Evolutionary conservation across 2,797 vertebrate genomes (phyloP).

Genomic region (Echeneis naucrates): DNA sequence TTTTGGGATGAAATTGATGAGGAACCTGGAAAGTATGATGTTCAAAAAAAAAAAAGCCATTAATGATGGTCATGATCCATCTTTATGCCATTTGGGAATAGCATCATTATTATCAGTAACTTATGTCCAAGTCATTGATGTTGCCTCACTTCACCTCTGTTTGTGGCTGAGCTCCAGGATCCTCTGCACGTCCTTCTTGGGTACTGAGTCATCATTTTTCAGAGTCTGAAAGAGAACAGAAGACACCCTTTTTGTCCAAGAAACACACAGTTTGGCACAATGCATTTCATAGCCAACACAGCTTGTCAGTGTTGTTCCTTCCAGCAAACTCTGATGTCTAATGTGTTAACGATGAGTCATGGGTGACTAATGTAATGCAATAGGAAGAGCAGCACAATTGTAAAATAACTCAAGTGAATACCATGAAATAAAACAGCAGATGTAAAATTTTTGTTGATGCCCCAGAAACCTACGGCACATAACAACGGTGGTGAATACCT

Average conservation of each 20-base stretch:
- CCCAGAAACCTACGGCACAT: constrained; percentile 25
- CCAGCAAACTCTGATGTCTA: constrained; percentile 8
- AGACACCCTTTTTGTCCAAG: constrained; percentile 14
- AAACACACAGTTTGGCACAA: constrained; percentile 8
- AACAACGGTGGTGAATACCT: constrained; percentile 47
- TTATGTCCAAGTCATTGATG: constrained; percentile 25
- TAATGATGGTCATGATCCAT: neutral
- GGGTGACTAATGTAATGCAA: neutral
- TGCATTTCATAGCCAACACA: constrained; percentile 5
- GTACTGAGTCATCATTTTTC: constrained; percentile 92
- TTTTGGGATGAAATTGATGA: neutral
- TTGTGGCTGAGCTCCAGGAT: constrained; percentile 96
- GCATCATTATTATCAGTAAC: neutral
- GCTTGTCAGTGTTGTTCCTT: constrained; percentile 26
- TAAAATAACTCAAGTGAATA: constrained; percentile 27
- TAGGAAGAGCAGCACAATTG: neutral
- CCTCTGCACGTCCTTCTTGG: constrained; percentile 93
- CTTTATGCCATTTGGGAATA: neutral
- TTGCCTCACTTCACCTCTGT: constrained; percentile 89
- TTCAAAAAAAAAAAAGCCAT: neutral
- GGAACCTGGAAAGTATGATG: neutral
- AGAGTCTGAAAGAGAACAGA: constrained; percentile 86
- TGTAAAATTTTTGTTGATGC: constrained; percentile 48
- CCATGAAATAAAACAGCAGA: constrained; percentile 42
- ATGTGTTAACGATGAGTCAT: neutral